phyloP scores from a whole-genome alignment of 2,113 vertebrate genomes.

The Bungarus multicinctus region DNA sequence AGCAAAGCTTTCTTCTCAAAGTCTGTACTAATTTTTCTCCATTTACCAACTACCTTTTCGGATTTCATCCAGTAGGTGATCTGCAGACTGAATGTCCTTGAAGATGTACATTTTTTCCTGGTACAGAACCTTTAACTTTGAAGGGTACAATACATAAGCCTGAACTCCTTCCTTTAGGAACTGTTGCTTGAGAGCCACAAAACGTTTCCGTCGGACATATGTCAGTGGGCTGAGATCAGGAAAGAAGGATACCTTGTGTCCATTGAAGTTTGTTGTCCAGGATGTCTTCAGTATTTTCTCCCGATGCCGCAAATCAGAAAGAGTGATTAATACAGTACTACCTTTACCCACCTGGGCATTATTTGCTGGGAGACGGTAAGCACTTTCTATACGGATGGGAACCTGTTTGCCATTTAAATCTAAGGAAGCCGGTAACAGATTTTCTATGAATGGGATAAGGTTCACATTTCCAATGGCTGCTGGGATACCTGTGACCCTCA shows the following conservation, averaged over 20 bases:
- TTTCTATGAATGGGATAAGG: conserved; percentile 9
- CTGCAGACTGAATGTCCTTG: neutral
- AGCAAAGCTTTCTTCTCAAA: neutral
- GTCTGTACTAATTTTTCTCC: neutral
- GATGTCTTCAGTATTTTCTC: neutral
- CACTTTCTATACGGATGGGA: conserved; percentile 2
- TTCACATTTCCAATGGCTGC: neutral
- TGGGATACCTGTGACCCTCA: neutral
- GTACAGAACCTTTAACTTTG: neutral
- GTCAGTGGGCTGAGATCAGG: conserved; percentile 9
- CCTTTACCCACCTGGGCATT: neutral
- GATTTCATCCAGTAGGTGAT: neutral
- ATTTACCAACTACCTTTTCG: neutral
- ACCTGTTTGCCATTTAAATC: neutral
- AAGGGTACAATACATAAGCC: neutral
- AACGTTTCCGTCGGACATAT: neutral
- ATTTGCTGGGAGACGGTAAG: neutral
- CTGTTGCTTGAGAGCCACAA: neutral
- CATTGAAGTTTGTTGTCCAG: neutral
- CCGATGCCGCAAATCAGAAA: neutral
- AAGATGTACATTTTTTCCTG: conserved; percentile 1
- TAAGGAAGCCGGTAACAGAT: neutral
- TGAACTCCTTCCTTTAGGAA: neutral
- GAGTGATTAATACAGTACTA: neutral
- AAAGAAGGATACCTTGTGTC: conserved; percentile 9